Evolutionary conservation across 1,140 invertebrate genomes (phyloP).

Genomic region (Drosophila carrolli): DNA sequence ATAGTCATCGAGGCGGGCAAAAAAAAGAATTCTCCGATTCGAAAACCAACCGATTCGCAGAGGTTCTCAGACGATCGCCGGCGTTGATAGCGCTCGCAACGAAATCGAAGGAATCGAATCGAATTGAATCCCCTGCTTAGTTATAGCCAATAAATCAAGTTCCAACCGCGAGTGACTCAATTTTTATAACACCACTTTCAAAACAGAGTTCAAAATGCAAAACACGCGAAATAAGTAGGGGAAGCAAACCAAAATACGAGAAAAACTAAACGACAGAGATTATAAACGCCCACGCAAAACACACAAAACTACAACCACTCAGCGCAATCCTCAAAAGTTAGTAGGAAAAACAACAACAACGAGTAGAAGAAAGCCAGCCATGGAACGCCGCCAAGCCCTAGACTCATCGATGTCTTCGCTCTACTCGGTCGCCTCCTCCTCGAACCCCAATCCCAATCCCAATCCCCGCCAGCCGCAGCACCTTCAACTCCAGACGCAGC

Average conservation of each 20-base stretch:
- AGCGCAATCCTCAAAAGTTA: conserved; percentile 34
- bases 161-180: conserved; percentile 31
- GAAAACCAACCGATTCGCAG: conserved; percentile 48
- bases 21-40: conserved; percentile 29
- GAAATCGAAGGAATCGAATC: conserved; percentile 41
- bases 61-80: conserved; percentile 74
- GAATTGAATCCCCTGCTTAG: neutral
- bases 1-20: conserved; percentile 44
- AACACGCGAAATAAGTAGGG: conserved; percentile 34
- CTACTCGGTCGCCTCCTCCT: conserved; percentile 77
- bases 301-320: conserved; percentile 53
- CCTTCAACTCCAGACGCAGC: conserved; percentile 35
- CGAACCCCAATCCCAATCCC: conserved; percentile 39
- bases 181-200: conserved; percentile 15
- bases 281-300: conserved; percentile 75
- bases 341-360: conserved; percentile 23
- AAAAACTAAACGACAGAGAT: conserved; percentile 69
- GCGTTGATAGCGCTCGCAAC: conserved; percentile 78
- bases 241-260: conserved; percentile 42
- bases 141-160: conserved; percentile 39
- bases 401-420: conserved; percentile 84
- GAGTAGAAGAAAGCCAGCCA: conserved; percentile 30
- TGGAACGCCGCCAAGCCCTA: conserved; percentile 79
- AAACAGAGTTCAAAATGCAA: conserved; percentile 52
- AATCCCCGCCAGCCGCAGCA: conserved; percentile 35